Base-by-base conservation (phyloP, 2,888 invertebrate genomes). In the Ctena decussata region DNA sequence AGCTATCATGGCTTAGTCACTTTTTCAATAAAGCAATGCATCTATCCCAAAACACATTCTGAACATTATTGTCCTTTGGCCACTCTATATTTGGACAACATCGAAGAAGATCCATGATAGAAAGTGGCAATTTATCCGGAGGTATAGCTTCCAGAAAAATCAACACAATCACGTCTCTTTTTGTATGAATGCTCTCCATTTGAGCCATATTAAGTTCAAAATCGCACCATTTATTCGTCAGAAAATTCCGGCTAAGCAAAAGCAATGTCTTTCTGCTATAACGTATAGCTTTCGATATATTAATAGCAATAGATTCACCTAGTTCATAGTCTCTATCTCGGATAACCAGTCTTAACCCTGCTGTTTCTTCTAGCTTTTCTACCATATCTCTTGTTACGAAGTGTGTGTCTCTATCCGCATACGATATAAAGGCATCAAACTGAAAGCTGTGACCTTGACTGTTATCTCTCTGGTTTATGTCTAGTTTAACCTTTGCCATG, bases 201-300 rank as follows among this genome's bases (percentile, higher is more conserved):
- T 74, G 77, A 0, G 92, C 91, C 77, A 90, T 91, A 32, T 90
- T 85, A 70, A 92, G 84, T 80, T 93, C 93, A 74, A 89, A 91
- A 74, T 89, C 85, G 82, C 92, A 92, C 86, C 87, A 91, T 35
- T 88, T 84, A 71, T 86, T 91, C 39, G 77, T 72, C 1, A 91
- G 35, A 77, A 90, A 92, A 71, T 79, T 77, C 32, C 80, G 76
- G 15, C 90, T 89, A 11, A 93, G 44, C 30, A 93, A 30, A 21
- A 90, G 80, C 15, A 92, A 44, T 1, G 91, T 91, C 49, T 89
- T 89, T 72, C 86, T 87, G 81, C 93, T 93, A 15, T 76, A 79
- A 32, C 86, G 53, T 1, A 92, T 87, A 24, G 92, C 89, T 46
- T 85, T 81, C 2, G 84, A 80, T 39, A 93, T 92, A 69, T 91